phyloP scores from a whole-genome alignment of 1,140 invertebrate species.

The Drosophila oshimai region DNA sequence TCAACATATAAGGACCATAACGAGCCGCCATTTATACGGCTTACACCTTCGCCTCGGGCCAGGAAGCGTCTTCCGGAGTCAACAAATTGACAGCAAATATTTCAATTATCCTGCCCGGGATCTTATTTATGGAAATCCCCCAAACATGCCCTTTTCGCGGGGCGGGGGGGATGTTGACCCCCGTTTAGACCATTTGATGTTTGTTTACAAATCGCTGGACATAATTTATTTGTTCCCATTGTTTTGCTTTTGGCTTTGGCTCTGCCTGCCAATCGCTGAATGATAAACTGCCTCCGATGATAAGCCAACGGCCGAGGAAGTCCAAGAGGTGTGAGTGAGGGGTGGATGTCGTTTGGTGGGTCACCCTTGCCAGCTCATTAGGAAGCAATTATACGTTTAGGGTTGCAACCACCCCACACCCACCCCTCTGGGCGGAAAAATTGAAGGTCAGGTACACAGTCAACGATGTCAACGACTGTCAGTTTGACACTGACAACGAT shows the following conservation, averaged over 20 bases:
- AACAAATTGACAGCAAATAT: constrained; percentile 80
- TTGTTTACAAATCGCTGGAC: constrained; percentile 76
- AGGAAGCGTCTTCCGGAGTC: constrained; percentile 48
- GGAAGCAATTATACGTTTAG: constrained; percentile 70
- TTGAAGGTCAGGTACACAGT: constrained; percentile 67
- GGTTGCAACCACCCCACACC: constrained; percentile 57
- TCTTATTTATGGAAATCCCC: constrained; percentile 59
- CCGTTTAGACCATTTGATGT: constrained; percentile 22
- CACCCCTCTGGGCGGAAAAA: constrained; percentile 33
- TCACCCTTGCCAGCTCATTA: constrained; percentile 55
- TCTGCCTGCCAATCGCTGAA: constrained; percentile 61
- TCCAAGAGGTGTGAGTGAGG: constrained; percentile 2
- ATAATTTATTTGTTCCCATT: constrained; percentile 68
- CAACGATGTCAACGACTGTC: constrained; percentile 61
- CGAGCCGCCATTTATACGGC: constrained; percentile 72
- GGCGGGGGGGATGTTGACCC: constrained; percentile 19
- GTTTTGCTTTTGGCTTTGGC: constrained; percentile 49
- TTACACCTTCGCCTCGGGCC: constrained; percentile 70
- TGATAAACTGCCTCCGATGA: constrained; percentile 64
- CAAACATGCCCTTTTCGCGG: background rate
- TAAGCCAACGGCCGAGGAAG: constrained; percentile 36
- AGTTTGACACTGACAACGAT: constrained; percentile 34
- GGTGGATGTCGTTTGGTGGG: background rate
- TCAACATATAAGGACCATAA: constrained; percentile 51
- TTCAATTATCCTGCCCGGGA: constrained; percentile 65